Percentiles rank a stretch among this genome's conserved stretches.
phyloP scores from a whole-genome alignment of 1,140 invertebrate genomes.

The Venturia canescens region DNA sequence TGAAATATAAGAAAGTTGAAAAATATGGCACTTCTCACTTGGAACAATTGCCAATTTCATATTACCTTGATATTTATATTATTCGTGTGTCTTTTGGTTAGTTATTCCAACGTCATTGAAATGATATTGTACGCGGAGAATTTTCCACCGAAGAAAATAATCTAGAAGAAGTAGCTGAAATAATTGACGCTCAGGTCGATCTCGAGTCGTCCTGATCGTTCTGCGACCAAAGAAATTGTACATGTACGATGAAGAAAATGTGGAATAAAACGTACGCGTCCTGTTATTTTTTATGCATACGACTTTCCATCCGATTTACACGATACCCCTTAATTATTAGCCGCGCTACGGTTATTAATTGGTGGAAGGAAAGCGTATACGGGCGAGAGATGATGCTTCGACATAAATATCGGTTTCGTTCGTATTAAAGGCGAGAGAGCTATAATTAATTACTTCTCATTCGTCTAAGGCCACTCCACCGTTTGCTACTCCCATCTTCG shows the following conservation, averaged over 20 bases:
- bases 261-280: background rate
- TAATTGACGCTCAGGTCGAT: background rate
- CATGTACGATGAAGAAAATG: background rate
- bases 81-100: too few relatives aligned
- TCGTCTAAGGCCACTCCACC: constrained; percentile 49
- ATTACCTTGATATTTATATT: too few relatives aligned
- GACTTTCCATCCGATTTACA: constrained; percentile 50
- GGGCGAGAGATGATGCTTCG: constrained; percentile 43
- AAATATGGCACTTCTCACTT: too few relatives aligned
- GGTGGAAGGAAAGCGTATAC: constrained; percentile 43
- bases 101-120: background rate
- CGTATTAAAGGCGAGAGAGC: constrained; percentile 62
- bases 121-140: background rate
- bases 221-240: background rate
- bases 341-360: constrained; percentile 72
- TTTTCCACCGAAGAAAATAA: background rate
- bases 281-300: background rate
- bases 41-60: too few relatives aligned
- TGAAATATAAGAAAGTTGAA: too few relatives aligned
- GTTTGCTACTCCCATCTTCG: background rate
- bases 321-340: constrained; percentile 74
- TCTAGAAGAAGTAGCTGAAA: background rate
- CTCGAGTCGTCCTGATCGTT: background rate
- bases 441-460: constrained; percentile 70
- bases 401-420: constrained; percentile 63